Conservation (phyloP, 2,113 vertebrate genomes). For the Nansenia antarctica region DNA sequence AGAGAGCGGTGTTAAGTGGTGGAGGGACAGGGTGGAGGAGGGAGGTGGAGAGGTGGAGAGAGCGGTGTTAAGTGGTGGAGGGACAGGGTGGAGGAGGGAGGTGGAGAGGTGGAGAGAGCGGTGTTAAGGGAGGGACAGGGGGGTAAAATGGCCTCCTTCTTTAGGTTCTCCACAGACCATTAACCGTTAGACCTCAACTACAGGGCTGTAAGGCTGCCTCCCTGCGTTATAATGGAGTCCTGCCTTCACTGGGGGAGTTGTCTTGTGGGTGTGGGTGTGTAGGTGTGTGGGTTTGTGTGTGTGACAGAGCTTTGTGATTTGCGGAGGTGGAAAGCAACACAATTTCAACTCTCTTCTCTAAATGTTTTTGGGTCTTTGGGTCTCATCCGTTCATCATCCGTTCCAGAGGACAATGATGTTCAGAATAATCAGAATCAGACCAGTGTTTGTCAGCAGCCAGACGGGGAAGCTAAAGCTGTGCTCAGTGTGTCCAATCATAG, state of each 20-base stretch:
- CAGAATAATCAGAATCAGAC: too few relatives aligned
- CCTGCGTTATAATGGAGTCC: not conserved
- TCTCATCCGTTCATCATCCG: too few relatives aligned
- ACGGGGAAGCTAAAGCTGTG: too few relatives aligned
- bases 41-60: not conserved
- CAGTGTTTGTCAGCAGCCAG: too few relatives aligned
- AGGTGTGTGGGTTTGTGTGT: conserved; percentile 1
- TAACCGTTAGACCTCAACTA: not conserved
- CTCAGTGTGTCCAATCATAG: too few relatives aligned
- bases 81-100: not conserved
- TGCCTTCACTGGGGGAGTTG: not conserved
- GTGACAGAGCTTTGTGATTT: not conserved
- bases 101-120: not conserved
- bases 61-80: not conserved
- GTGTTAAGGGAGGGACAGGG: too few relatives aligned
- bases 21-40: not conserved
- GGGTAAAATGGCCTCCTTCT: not conserved
- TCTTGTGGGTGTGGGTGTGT: not conserved
- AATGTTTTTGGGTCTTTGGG: too few relatives aligned
- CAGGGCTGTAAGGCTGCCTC: not conserved
- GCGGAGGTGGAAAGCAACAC: too few relatives aligned
- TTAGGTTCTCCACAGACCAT: not conserved
- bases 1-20: not conserved
- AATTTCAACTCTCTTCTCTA: too few relatives aligned
- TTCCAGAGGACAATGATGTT: too few relatives aligned